A percentile compares a stretch with the other conserved stretches of the same genome.
phyloP scores from a whole-genome alignment of 2,113 vertebrate genomes.

The Miniopterus natalensis region DNA sequence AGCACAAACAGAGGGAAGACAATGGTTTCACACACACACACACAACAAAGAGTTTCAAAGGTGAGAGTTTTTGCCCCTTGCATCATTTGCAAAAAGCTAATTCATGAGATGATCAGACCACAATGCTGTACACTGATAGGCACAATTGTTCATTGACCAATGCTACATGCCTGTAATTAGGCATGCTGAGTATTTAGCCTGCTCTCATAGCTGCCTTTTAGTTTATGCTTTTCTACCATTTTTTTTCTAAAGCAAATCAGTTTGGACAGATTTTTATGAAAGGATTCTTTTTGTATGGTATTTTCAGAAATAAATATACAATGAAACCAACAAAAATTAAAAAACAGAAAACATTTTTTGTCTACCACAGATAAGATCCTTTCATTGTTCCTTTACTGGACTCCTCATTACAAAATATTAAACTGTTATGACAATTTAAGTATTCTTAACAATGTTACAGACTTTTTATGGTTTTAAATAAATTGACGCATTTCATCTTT shows the following conservation, averaged over 20 bases:
- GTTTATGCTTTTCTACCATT: not conserved
- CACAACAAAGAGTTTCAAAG: not conserved
- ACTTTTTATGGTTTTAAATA: slow-evolving; percentile 44
- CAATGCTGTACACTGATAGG: not conserved
- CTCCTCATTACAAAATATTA: not conserved
- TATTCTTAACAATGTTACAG: not conserved
- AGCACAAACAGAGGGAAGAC: not conserved
- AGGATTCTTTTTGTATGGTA: not conserved
- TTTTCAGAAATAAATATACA: not conserved
- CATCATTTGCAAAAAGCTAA: not conserved
- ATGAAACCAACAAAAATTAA: not conserved
- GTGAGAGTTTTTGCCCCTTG: not conserved
- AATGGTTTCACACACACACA: not conserved
- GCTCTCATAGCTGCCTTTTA: not conserved
- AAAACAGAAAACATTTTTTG: not conserved
- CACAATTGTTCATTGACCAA: not conserved
- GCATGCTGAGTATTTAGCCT: not conserved
- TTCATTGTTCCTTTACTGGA: slow-evolving; percentile 15
- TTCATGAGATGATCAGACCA: not conserved
- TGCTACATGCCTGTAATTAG: not conserved
- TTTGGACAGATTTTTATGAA: not conserved
- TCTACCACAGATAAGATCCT: not conserved
- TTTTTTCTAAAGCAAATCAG: not conserved
- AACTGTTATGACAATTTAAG: not conserved
- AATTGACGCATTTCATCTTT: not conserved